Percentiles rank a stretch among this genome's conserved stretches.
These are phyloP conservation scores for Thelaira solivaga DNA, from an alignment of 2,888 invertebrate genomes.

Conservation along the genomic window DNA sequence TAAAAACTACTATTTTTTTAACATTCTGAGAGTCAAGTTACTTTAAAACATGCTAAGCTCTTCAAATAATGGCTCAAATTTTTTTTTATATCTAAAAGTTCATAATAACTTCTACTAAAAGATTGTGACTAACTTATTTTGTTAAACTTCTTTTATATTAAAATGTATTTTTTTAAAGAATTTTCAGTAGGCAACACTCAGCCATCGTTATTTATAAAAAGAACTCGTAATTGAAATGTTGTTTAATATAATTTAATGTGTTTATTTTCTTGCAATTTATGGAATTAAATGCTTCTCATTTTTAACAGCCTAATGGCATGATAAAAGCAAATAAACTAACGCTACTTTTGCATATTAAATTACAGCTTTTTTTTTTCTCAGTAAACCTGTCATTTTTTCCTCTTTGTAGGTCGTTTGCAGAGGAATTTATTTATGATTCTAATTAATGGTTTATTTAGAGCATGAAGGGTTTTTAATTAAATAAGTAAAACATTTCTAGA, in stretches of 20 bases:
- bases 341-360: slow-evolving; percentile 42
- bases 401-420: not conserved
- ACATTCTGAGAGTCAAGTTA: not conserved
- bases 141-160: too few relatives aligned
- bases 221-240: slow-evolving; percentile 10
- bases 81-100: too few relatives aligned
- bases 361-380: slow-evolving; percentile 5
- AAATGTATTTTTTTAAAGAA: too few relatives aligned
- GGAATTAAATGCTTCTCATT: slow-evolving; percentile 32
- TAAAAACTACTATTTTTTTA: not conserved
- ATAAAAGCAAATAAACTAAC: slow-evolving; percentile 28
- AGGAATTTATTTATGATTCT: slow-evolving; percentile 21
- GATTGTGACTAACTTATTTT: too few relatives aligned
- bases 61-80: too few relatives aligned
- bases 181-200: too few relatives aligned
- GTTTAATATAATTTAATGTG: slow-evolving; percentile 19
- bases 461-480: slow-evolving; percentile 3
- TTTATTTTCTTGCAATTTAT: slow-evolving; percentile 24
- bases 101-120: too few relatives aligned
- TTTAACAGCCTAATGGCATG: slow-evolving; percentile 34
- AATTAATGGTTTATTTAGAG: not conserved
- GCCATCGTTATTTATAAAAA: too few relatives aligned
- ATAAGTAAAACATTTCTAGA: not conserved
- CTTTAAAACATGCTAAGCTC: too few relatives aligned
- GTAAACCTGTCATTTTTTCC: slow-evolving; percentile 1